A percentile compares a stretch with the other conserved stretches of the same genome.
These are phyloP conservation scores for Phylloscopus trochilus DNA, from an alignment of 2,113 vertebrate genomes.

Conservation along the genomic window DNA sequence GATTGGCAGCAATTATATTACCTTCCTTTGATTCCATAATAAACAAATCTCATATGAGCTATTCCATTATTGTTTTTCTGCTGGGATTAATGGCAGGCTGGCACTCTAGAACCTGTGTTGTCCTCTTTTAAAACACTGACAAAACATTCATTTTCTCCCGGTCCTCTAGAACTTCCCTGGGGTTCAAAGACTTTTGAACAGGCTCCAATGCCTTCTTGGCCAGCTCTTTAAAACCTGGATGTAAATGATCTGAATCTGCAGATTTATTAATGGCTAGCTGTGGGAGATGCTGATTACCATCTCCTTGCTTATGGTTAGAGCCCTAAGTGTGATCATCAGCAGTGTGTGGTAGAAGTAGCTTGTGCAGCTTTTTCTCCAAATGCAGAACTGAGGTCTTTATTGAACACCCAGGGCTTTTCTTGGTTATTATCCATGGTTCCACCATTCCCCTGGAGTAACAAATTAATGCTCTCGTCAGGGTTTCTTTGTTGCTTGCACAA, in stretches of 20 bases:
- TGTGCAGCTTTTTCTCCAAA: slow-evolving; percentile 53
- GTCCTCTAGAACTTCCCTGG: slow-evolving; percentile 55
- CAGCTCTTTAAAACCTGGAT: slow-evolving; percentile 28
- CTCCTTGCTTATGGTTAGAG: slow-evolving; percentile 62
- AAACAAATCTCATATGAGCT: slow-evolving; percentile 51
- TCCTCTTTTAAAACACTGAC: neutral
- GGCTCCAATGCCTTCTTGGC: slow-evolving; percentile 4
- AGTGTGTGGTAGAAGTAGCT: slow-evolving; percentile 59
- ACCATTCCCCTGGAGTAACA: neutral
- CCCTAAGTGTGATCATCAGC: slow-evolving; percentile 44
- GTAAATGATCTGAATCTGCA: slow-evolving; percentile 65
- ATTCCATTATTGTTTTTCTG: neutral
- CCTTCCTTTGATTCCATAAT: slow-evolving; percentile 62
- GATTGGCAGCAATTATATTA: slow-evolving; percentile 70
- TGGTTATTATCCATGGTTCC: slow-evolving; percentile 38
- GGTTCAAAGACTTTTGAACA: slow-evolving; percentile 7
- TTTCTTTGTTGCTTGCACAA: slow-evolving; percentile 23
- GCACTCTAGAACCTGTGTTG: slow-evolving; percentile 16
- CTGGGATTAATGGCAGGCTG: slow-evolving; percentile 26
- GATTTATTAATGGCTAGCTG: slow-evolving; percentile 67
- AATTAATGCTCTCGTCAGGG: slow-evolving; percentile 42
- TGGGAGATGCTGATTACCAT: slow-evolving; percentile 68
- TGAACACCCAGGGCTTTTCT: slow-evolving; percentile 9
- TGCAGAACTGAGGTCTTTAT: slow-evolving; percentile 24
- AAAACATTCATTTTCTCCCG: slow-evolving; percentile 9